Evolutionary conservation across 2,797 vertebrate species (phyloP).

Genomic region (Lutjanus campechanus): DNA sequence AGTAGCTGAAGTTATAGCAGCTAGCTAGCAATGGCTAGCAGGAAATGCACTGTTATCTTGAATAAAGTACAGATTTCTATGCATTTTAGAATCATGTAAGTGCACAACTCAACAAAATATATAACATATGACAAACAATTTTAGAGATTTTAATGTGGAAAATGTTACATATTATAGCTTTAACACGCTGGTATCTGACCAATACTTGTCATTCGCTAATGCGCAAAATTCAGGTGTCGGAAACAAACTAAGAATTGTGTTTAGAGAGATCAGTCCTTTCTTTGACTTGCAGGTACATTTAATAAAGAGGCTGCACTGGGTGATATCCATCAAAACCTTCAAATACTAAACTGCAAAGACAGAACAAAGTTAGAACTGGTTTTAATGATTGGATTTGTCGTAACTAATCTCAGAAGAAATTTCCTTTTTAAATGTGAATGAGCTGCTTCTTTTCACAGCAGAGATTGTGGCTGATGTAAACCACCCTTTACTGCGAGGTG

Average conservation of each 20-base stretch:
- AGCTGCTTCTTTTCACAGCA: conserved; percentile 25
- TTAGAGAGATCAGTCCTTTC: background rate
- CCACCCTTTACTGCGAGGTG: conserved; percentile 4
- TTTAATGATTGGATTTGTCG: background rate
- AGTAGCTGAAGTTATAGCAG: too few relatives aligned
- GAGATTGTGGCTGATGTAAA: background rate
- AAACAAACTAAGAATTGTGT: background rate
- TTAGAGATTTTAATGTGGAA: too few relatives aligned
- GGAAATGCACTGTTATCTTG: too few relatives aligned
- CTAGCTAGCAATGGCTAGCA: too few relatives aligned
- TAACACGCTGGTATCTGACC: too few relatives aligned
- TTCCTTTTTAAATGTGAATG: background rate
- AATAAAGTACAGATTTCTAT: too few relatives aligned
- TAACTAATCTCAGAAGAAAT: background rate
- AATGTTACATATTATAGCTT: too few relatives aligned
- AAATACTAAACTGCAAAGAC: background rate
- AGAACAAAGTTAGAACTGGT: background rate
- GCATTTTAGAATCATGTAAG: too few relatives aligned
- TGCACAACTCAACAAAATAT: too few relatives aligned
- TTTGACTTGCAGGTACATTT: background rate
- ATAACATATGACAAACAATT: too few relatives aligned
- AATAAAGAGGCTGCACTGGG: background rate
- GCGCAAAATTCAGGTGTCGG: too few relatives aligned
- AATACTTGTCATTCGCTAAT: too few relatives aligned
- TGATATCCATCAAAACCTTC: background rate